Evolutionary conservation across 2,888 invertebrate genomes (phyloP), one percentile per base, ranked within the genome.

Genomic region (Dryococelus australis): DNA sequence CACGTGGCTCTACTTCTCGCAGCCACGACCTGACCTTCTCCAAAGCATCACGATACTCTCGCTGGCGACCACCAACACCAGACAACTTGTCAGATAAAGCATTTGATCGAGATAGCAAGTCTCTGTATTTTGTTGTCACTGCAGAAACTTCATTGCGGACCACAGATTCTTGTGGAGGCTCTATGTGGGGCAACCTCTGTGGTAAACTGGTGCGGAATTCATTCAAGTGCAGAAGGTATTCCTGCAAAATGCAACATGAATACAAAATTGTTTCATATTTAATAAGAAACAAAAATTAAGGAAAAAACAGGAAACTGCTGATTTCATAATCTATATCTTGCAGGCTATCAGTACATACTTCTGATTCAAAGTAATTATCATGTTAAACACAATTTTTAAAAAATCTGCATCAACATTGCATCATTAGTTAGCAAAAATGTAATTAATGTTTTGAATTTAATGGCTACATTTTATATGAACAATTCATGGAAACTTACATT

Each of bases 131-230:
- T 0, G 96, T 94, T 0, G 97, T 95, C 0, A 97, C 96, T 35
- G 96, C 65, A 8, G 96, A 96, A 0, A 97, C 97, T 91, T 96
- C 96, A 91, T 95, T 96, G 81, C 97, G 95, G 85, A 98, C 96
- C 3, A 95, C 94, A 85, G 96, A 96, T 89, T 96, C 96, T 90
- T 96, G 95, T 81, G 95, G 95, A 0, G 96, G 95, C 90, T 96
- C 95, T 87, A 98, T 94, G 92, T 97, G 97, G 0, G 97, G 95
- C 88, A 98, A 93, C 0, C 98, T 95, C 47, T 97, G 96, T 2
- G 98, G 98, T 28, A 98, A 92, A 27, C 96, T 94, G 0, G 97
- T 97, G 89, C 98, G 95, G 94, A 97, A 98, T 89, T 97, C 97
- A 93, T 98, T 98, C 65, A 98, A 94, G 79, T 96, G 94, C 27